These are phyloP conservation scores for Colaptes auratus DNA, from an alignment of 2,113 vertebrate genomes.

Conservation along the genomic window DNA sequence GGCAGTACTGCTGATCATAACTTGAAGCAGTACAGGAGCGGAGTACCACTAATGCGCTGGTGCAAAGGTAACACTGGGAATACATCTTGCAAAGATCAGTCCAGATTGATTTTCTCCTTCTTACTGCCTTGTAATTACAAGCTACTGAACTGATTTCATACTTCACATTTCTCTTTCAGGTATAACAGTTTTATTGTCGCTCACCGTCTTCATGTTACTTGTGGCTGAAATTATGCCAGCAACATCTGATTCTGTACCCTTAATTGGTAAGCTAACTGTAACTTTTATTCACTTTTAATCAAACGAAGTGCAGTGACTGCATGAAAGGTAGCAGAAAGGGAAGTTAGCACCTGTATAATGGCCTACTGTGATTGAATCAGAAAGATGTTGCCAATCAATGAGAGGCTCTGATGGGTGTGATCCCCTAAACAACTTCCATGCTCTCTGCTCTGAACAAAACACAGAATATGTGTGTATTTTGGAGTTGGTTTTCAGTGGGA, in stretches of 20 bases:
- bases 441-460: background rate
- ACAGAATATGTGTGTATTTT: background rate
- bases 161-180: constrained; percentile 77
- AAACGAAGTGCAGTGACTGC: background rate
- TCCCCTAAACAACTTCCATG: background rate
- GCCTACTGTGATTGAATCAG: background rate
- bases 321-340: background rate
- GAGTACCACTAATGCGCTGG: background rate
- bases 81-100: background rate
- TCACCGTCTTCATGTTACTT: constrained; percentile 95
- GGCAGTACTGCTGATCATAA: background rate
- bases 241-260: constrained; percentile 92
- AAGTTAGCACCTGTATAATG: background rate
- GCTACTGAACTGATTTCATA: background rate
- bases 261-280: constrained; percentile 87
- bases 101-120: background rate
- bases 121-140: background rate
- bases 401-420: background rate
- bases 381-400: background rate
- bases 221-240: constrained; percentile 97
- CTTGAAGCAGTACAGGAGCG: background rate
- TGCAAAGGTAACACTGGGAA: background rate
- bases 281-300: background rate
- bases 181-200: constrained; percentile 93
- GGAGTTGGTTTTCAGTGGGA: background rate